Base-by-base conservation (phyloP, 2,888 invertebrate species). In the Xanthorhoe designata region DNA sequence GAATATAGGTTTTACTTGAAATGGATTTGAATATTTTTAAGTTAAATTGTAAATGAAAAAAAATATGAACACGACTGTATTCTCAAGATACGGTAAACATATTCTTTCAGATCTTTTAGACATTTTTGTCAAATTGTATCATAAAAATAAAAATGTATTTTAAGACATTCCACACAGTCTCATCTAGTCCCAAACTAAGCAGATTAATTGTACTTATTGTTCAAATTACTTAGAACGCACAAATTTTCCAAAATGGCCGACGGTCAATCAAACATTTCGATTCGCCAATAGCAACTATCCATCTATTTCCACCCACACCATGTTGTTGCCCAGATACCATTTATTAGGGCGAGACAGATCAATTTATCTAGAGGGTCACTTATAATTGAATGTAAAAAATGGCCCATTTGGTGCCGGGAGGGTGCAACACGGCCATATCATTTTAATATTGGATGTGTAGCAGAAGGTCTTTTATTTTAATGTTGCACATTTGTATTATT, bases 321-420 rank as follows among this genome's bases (percentile, higher is more conserved):
- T 86, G 88, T 79, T 75, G 78, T 75, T 13, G 38, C 79, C 32
- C 72, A 80, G 77, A 85, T 81, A 83, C 85, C 89, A 92, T 92
- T 91, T 89, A 90, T 92, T 83, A 91, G 84, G 84, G 88, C 80
- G 84, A 84, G 88, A 90, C 89, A 88, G 86, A 87, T 83, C 89
- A 89, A 92, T 92, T 91, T 90, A 91, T 92, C 89, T 86, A 87
- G 83, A 86, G 87, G 89, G 91, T 85, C 85, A 88, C 78, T 82
- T 83, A 85, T 92, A 90, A 92, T 92, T 91, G 90, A 91, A 91
- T 89, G 88, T 88, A 89, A 91, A 92, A 91, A 92, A 91, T 90
- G 61, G 75, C 66, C 70, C 61, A 52, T 66, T 69, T 69, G 69
- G 71, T 61, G 68, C 69, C 58, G 54, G 64, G 45, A 68, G 61